Conservation (phyloP, 92 coral and sea anemone genomes). For the Parazoanthus swiftii region DNA sequence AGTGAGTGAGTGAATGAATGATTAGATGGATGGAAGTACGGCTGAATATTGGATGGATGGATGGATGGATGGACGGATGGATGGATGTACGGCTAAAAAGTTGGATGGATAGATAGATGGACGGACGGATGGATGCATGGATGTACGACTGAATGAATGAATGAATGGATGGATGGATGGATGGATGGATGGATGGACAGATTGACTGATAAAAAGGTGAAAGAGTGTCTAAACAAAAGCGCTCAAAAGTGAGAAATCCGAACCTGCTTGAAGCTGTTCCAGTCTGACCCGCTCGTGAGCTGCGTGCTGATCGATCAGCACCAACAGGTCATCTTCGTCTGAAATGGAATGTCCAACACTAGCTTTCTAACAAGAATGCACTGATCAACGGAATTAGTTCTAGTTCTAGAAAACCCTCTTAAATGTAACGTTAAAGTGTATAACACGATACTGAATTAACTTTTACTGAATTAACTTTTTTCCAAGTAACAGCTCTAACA, state of each 20-base stretch:
- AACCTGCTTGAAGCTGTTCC: constrained; percentile 67
- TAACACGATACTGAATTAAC: too few relatives aligned
- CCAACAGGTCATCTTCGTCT: constrained; percentile 62
- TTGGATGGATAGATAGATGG: too few relatives aligned
- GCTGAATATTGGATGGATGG: background rate
- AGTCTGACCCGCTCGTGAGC: constrained; percentile 95
- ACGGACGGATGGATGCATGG: too few relatives aligned
- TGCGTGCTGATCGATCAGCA: constrained; percentile 94
- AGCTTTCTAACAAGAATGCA: background rate
- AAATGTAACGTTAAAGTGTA: too few relatives aligned
- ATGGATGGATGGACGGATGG: background rate
- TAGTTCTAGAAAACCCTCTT: background rate
- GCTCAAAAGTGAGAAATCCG: background rate
- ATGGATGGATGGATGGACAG: background rate
- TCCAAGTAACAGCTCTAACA: too few relatives aligned
- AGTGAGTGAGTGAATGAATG: background rate
- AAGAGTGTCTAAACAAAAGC: background rate
- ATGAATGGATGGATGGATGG: too few relatives aligned
- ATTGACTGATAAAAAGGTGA: background rate
- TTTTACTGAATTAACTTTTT: too few relatives aligned
- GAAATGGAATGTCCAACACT: background rate
- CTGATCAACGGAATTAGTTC: background rate
- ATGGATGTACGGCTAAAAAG: background rate
- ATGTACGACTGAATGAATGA: background rate
- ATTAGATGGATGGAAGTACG: background rate